Conservation (phyloP, 2,113 vertebrate genomes). For the Antechinus flavipes region DNA sequence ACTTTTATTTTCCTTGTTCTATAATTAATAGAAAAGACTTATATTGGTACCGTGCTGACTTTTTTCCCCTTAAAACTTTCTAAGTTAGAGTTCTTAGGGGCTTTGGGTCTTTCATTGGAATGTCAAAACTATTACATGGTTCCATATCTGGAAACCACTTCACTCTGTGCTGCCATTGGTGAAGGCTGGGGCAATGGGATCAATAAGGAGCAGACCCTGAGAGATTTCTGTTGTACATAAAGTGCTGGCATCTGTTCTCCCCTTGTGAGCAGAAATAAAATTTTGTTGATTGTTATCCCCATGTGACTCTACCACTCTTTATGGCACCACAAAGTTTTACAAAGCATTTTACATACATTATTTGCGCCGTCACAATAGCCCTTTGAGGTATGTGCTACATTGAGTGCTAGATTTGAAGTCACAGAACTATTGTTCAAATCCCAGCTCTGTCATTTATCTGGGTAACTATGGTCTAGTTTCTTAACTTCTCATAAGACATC, state of each 20-base stretch:
- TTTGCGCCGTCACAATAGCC: neutral
- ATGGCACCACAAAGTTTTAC: neutral
- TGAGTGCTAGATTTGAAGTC: neutral
- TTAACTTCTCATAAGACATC: neutral
- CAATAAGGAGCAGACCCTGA: neutral
- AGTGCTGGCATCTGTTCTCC: neutral
- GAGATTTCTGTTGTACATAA: neutral
- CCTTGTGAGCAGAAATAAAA: neutral
- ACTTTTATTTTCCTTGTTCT: neutral
- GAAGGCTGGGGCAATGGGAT: too few species aligned
- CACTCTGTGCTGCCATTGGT: neutral
- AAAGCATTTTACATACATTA: neutral
- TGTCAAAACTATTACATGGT: neutral
- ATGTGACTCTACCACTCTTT: neutral
- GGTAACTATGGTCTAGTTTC: neutral
- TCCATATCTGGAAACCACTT: neutral
- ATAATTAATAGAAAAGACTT: neutral
- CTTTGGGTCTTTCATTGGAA: neutral
- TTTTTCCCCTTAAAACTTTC: neutral
- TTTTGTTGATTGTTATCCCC: neutral
- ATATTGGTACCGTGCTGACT: neutral
- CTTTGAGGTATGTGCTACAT: neutral
- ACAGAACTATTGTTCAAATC: neutral
- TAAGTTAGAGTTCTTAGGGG: neutral
- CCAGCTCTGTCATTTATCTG: neutral